Base-by-base conservation (phyloP, 2,888 invertebrate genomes). In the Campoplex nolae region DNA sequence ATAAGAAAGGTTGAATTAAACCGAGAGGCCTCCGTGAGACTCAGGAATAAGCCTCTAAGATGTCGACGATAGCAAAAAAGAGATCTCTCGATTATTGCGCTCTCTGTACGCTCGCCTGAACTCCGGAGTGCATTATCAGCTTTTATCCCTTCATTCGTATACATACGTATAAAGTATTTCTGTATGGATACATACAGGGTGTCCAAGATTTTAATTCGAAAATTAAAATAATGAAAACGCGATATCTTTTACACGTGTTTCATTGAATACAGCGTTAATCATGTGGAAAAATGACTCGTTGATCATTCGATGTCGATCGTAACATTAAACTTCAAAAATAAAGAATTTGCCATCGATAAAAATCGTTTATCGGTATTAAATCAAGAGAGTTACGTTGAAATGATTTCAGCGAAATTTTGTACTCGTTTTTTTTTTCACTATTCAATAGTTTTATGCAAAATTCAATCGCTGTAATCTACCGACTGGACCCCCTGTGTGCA, bases 61-160 rank as follows among this genome's bases (percentile, higher is more conserved):
- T 87, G 84, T 87, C 84, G 78, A 48, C 84, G 74, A 84, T 87
- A 62, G 81, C 70, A 65, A 75, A 78, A 77, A 81, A 16, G 75
- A 83, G 75, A 84, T 78, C 77, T 65, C 80, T 84, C 84, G 84
- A 87, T 87, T 84, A 87, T 84, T 76, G 78, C 82, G 38, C 28
- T 82, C 28, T 82, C 62, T 62, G 56, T 32, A 48, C 78, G 48
- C 62, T 70, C 75, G 81, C 73, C 45, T 48, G 35, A 23, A 67
- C 75, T 82, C 67, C 32, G 6, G 45, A 51, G 73, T 70, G 68
- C 74, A 78, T 81, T 87, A 84, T 87, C 73, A 81, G 48, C 35
- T 78, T 82, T 74, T 70, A 38, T 54, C 56, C 76, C 45, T 54
- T 28, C 67, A 38, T 23, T 18, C 68, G 42, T 68, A 42, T 28